Conservation (phyloP, 2,888 invertebrate genomes). For the Lasiommata megera region DNA sequence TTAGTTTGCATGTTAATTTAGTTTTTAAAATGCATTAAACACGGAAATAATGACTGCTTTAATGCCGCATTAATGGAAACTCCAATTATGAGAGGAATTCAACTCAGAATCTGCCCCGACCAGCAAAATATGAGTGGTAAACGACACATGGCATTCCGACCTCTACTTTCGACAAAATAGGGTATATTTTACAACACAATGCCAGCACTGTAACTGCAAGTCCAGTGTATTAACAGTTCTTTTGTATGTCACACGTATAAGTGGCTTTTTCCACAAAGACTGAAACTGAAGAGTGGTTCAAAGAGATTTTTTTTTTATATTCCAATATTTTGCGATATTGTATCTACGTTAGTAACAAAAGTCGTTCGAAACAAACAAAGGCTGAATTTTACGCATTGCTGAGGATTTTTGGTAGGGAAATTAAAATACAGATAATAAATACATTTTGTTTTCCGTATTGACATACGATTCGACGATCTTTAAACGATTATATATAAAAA, state of each 20-base stretch:
- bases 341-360: constrained; percentile 1
- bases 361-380: background rate
- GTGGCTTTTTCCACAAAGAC: constrained; percentile 29
- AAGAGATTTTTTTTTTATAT: constrained; percentile 7
- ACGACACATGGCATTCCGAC: constrained; percentile 1
- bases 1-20: constrained; percentile 14
- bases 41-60: constrained; percentile 17
- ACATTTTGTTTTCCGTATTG: too few species aligned
- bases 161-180: constrained; percentile 2
- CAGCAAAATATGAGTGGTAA: constrained; percentile 3
- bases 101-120: constrained; percentile 19
- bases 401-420: background rate
- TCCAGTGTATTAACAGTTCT: constrained; percentile 30
- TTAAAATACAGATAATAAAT: background rate
- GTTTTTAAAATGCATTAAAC: constrained; percentile 21
- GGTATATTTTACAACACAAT: constrained; percentile 11
- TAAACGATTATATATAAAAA: too few species aligned
- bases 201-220: constrained; percentile 12
- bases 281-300: constrained; percentile 14
- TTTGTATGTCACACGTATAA: constrained; percentile 33
- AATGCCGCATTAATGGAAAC: constrained; percentile 40
- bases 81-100: constrained; percentile 26
- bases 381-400: background rate
- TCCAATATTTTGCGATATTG: constrained; percentile 10
- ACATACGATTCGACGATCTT: too few species aligned